phyloP scores from a whole-genome alignment of 2,797 vertebrate genomes.

The Hypotaenidia okinawae region DNA sequence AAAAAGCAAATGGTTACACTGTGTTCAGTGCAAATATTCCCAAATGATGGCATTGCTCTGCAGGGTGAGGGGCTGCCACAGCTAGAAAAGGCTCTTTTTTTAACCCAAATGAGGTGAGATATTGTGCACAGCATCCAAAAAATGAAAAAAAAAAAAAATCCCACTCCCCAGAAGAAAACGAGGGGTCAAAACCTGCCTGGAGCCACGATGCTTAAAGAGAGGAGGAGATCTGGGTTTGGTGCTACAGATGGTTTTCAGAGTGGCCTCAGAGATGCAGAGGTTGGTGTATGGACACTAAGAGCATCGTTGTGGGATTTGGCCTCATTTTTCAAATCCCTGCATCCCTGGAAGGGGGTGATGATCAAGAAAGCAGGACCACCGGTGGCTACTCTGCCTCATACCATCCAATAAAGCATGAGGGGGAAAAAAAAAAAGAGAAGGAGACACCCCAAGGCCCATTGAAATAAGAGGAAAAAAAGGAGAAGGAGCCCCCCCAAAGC shows the following conservation, averaged over 20 bases:
- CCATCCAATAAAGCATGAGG: background rate
- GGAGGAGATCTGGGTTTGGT: background rate
- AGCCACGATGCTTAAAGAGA: background rate
- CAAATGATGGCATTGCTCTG: background rate
- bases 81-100: background rate
- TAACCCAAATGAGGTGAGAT: background rate
- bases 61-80: accelerated
- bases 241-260: background rate
- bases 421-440: background rate
- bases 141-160: background rate
- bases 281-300: background rate
- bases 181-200: background rate
- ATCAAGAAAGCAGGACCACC: background rate
- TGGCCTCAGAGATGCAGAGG: background rate
- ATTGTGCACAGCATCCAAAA: background rate
- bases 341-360: background rate
- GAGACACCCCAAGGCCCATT: background rate
- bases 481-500: background rate
- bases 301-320: background rate
- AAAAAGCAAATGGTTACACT: slow-evolving; percentile 4
- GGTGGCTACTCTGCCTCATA: too few relatives aligned
- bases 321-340: background rate
- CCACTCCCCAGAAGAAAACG: background rate
- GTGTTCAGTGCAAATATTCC: background rate
- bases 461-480: background rate